Evolutionary conservation across 2,888 invertebrate species (phyloP).

Genomic region (Phanerotoma sp.): DNA sequence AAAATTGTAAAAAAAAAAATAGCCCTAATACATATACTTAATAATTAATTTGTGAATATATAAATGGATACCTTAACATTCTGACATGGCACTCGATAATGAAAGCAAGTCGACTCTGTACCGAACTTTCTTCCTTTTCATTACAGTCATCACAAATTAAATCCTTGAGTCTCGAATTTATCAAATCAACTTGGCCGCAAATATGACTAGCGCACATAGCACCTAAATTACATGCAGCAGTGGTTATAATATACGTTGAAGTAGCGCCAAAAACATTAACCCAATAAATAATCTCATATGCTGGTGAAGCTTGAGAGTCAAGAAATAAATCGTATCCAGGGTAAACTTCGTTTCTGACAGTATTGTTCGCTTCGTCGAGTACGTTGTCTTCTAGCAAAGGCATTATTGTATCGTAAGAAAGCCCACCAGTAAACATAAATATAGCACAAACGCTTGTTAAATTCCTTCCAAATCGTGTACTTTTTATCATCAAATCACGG

Average conservation of each 20-base stretch:
- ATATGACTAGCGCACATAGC: constrained; percentile 37
- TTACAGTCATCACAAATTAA: not conserved
- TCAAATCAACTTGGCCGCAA: constrained; percentile 38
- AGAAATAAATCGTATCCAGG: constrained; percentile 29
- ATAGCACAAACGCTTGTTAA: constrained; percentile 35
- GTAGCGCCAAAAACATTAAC: constrained; percentile 29
- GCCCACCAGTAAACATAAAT: constrained; percentile 39
- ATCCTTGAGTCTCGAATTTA: constrained; percentile 23
- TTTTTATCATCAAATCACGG: constrained; percentile 27
- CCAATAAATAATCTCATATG: constrained; percentile 38
- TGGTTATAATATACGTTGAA: constrained; percentile 30
- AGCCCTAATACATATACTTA: no score
- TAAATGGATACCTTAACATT: no score
- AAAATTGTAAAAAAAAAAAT: no score
- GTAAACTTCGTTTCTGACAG: constrained; percentile 28
- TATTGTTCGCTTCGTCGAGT: constrained; percentile 21
- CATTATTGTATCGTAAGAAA: constrained; percentile 37
- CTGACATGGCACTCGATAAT: no score
- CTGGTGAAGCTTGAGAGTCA: constrained; percentile 32
- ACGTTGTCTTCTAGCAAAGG: constrained; percentile 30
- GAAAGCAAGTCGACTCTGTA: no score
- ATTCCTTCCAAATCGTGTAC: constrained; percentile 14
- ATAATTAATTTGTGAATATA: no score
- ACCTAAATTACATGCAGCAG: constrained; percentile 34
- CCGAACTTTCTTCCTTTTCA: not conserved